These are phyloP conservation scores for Hydrochoerus hydrochaeris DNA, from an alignment of 2,113 vertebrate species.

Conservation along the genomic window DNA sequence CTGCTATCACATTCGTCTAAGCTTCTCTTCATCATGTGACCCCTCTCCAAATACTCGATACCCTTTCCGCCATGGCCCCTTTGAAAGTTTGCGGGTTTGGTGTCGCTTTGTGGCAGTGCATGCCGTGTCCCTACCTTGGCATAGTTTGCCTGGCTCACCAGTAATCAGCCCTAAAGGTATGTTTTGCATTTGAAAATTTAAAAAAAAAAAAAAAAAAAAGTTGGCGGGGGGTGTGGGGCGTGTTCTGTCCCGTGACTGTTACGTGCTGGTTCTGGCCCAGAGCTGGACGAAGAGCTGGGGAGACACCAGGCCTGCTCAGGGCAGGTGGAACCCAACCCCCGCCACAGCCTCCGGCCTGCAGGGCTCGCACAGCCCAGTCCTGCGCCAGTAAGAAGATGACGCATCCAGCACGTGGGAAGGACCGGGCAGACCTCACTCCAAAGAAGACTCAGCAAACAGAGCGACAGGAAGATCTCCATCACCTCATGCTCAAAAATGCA, in stretches of 20 bases:
- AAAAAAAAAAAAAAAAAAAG: not conserved
- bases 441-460: not conserved
- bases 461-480: not conserved
- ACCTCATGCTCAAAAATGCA: not conserved
- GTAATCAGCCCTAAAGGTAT: not conserved
- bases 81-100: conserved; percentile 29
- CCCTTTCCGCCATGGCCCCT: not conserved
- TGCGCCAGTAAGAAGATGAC: not conserved
- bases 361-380: not conserved
- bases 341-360: not conserved
- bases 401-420: not conserved
- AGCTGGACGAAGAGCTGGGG: not conserved
- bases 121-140: not conserved
- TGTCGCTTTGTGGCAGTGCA: not conserved
- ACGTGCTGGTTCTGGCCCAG: not conserved
- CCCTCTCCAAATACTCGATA: not conserved
- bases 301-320: not conserved
- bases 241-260: not conserved
- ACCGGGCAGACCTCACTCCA: not conserved
- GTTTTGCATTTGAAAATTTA: conserved; percentile 20
- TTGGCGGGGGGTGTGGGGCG: no score
- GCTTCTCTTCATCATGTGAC: not conserved
- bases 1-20: not conserved
- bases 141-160: not conserved
- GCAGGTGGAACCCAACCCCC: not conserved